Conservation (phyloP, 2,797 vertebrate species). For the Pipistrellus kuhlii region DNA sequence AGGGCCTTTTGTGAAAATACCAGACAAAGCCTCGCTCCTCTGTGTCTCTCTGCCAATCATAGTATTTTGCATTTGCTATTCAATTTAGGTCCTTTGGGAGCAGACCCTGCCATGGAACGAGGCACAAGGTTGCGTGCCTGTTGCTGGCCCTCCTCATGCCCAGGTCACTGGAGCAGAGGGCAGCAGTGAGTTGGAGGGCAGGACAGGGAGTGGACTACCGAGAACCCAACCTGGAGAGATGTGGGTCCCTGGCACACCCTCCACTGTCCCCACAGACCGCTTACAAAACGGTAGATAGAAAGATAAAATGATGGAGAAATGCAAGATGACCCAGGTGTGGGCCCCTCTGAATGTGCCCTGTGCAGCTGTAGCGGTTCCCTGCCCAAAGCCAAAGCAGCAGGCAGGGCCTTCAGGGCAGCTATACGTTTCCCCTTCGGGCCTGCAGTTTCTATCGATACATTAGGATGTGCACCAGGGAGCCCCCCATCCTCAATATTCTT, state of each 20-base stretch:
- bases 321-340: neutral
- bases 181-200: too few relatives aligned
- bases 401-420: neutral
- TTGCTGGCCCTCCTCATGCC: neutral
- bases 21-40: neutral
- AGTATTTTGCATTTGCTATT: neutral
- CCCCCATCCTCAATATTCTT: too few relatives aligned
- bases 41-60: neutral
- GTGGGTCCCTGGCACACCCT: too few relatives aligned
- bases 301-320: neutral
- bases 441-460: neutral
- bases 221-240: neutral
- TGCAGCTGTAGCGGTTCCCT: rapidly evolving
- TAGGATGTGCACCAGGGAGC: too few relatives aligned
- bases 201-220: neutral
- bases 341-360: neutral
- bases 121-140: neutral
- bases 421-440: too few relatives aligned
- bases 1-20: neutral
- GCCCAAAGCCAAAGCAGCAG: neutral
- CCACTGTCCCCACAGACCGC: neutral
- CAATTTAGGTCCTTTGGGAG: neutral
- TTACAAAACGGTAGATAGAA: neutral
- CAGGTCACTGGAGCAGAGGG: neutral
- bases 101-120: too few relatives aligned